Base-by-base conservation (phyloP, 2,888 invertebrate genomes). In the Leptopilina drosophilae region DNA sequence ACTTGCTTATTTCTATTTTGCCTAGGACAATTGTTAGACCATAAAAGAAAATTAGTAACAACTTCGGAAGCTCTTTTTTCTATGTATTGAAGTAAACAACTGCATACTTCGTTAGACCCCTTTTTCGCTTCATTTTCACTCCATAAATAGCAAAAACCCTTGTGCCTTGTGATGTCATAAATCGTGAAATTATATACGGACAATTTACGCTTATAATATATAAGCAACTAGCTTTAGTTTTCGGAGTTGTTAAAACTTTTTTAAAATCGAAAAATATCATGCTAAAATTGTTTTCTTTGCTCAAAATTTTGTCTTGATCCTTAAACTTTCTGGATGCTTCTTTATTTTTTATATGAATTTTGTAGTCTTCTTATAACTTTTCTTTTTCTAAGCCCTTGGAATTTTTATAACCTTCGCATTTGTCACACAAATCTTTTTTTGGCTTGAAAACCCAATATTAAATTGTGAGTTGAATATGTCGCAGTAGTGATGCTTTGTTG, bases 321-420 rank as follows among this genome's bases (percentile, higher is more conserved):
- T 59, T 59, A 59, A n/a, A 59, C 15, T 14, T 59, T 59, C 15
- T 59, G n/a, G 59, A 59, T n/a, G n/a, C 15, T 15, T 59, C 15
- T 59, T n/a, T n/a, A 59, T 59, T 59, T 59, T n/a, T 15, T 14
- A 59, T 59, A 59, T 59, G 59, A 7, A 5, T 59, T 7, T 15
- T 59, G 15, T 59, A 59, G n/a, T 59, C 7, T 59, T n/a, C 59
- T 59, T 59, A 20, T 15, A 59, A 59, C 15, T 59, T 59, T 59
- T 59, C 15, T 59, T 59, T 59, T n/a, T 59, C 59, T 59, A 7
- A 6, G 8, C 59, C 78, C 33, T 15, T 53, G 42, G 64, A 76
- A 76, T 80, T 80, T 80, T 69, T 78, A 76, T 15, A 78, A 76
- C n/a, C 40, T 64, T 53, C 66, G 69, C 59, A 59, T 59, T 59